phyloP scores from a whole-genome alignment of 92 coral and sea anemone genomes.

The Porites rus region DNA sequence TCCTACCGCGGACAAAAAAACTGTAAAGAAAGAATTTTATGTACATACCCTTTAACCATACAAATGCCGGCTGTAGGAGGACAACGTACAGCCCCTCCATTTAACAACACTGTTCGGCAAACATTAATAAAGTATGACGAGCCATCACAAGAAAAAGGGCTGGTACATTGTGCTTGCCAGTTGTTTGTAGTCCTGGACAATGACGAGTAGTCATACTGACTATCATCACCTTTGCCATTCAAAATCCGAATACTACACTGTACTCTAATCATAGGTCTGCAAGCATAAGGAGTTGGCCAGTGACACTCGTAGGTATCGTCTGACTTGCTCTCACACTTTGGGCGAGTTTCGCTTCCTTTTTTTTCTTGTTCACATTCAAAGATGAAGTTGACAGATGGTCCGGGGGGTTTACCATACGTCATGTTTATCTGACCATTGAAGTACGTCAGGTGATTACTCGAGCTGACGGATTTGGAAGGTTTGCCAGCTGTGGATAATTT shows the following conservation, averaged over 20 bases:
- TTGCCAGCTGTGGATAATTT: not conserved
- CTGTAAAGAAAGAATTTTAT: not conserved
- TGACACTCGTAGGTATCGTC: conserved; percentile 40
- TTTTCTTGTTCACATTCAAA: conserved; percentile 33
- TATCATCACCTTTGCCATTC: conserved; percentile 32
- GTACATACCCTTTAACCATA: conserved; percentile 62
- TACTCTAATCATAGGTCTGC: conserved; percentile 81
- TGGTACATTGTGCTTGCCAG: conserved; percentile 73
- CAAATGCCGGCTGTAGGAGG: conserved; percentile 87
- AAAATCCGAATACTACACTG: conserved; percentile 82
- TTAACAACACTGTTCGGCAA: conserved; percentile 73
- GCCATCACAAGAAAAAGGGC: not conserved
- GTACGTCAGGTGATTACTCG: conserved; percentile 10
- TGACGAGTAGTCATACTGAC: conserved; percentile 80
- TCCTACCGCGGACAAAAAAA: too few species aligned
- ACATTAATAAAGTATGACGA: conserved; percentile 80
- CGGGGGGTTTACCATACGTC: conserved; percentile 13
- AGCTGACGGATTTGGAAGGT: not conserved
- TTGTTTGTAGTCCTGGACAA: conserved; percentile 69
- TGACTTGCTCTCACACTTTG: conserved; percentile 37
- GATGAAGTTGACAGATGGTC: conserved; percentile 12
- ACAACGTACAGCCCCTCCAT: conserved; percentile 60
- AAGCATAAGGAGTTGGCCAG: conserved; percentile 81
- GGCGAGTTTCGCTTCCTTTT: conserved; percentile 17
- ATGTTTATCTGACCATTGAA: conserved; percentile 42